Evolutionary conservation across 2,888 invertebrate genomes (phyloP), one percentile per base, ranked within the genome.

Genomic region (Entomobrya proxima): DNA sequence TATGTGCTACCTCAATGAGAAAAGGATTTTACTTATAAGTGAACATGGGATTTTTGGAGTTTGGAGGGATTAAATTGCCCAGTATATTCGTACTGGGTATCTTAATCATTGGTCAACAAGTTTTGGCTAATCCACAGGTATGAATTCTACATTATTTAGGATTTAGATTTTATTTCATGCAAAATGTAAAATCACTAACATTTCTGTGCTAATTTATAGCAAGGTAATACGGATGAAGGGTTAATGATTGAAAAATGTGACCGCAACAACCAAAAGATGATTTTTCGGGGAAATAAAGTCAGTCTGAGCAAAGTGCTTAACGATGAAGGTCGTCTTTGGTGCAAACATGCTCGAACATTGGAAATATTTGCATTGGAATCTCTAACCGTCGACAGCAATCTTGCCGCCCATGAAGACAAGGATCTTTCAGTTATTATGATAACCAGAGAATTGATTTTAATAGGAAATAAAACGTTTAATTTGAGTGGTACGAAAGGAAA

Each of bases 231-330:
- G n/a, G n/a, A n/a, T n/a, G n/a, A n/a, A n/a, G n/a, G n/a, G n/a
- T n/a, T n/a, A n/a, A n/a, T n/a, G 2, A 30, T 61, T 6, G 61
- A 61, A 61, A 67, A 67, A 37, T 67, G 67, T n/a, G 67, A 67
- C 67, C 37, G 67, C 2, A 18, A n/a, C 18, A 3, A 18, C 9
- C 15, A 67, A 13, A 67, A 67, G 37, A 67, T 67, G 67, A 18
- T 67, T 4, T 18, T 67, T 3, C 35, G 37, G 18, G 35, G 2
- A 7, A 7, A 4, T 2, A 37, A 35, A 18, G 67, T 67, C 37
- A 37, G 21, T 18, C 21, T 67, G 18, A 67, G 67, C 21, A 67
- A 18, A 37, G 9, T 37, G 5, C 18, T 67, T 7, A 67, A 37
- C 15, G 30, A 9, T 5, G 37, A 67, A 1, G 67, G 18, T 5